phyloP scores from a whole-genome alignment of 35 echinoderm and acorn worm species.

The Apostichopus parvimensis region DNA sequence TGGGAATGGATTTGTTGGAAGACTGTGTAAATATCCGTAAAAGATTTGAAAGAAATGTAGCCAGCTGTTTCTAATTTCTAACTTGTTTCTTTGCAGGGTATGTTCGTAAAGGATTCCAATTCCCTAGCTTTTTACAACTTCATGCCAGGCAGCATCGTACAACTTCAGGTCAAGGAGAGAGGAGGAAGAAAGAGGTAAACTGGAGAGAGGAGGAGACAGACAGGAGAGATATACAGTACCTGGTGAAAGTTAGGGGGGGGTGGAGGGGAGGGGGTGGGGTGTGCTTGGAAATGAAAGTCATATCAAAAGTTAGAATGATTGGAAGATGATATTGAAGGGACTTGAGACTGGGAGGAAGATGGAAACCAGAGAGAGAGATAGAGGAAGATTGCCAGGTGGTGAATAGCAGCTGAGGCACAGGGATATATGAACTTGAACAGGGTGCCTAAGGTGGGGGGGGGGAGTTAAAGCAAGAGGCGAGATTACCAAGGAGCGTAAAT shows the following conservation, averaged over 20 bases:
- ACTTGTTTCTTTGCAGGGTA: conserved; percentile 57
- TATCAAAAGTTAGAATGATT: background rate
- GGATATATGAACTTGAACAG: too few relatives aligned
- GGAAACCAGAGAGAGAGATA: too few relatives aligned
- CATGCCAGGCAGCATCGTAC: conserved; percentile 62
- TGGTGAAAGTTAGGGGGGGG: background rate
- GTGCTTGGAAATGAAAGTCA: background rate
- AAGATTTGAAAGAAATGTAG: too few relatives aligned
- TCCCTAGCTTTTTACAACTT: conserved; percentile 93
- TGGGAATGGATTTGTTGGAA: too few relatives aligned
- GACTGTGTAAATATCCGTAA: too few relatives aligned
- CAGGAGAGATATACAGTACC: background rate
- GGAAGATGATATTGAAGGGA: background rate
- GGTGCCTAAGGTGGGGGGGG: too few relatives aligned
- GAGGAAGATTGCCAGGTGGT: too few relatives aligned
- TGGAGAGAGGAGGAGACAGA: background rate
- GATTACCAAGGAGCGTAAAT: too few relatives aligned
- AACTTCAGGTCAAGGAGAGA: conserved; percentile 95
- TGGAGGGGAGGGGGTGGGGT: background rate
- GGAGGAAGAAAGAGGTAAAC: conserved; percentile 87
- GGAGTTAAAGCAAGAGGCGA: too few relatives aligned
- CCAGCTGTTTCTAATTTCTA: too few relatives aligned
- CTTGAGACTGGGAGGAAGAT: too few relatives aligned
- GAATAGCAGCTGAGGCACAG: too few relatives aligned
- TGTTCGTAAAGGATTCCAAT: conserved; percentile 99